Evolutionary conservation across 2,888 invertebrate species (phyloP), one percentile per base, ranked within the genome.

Genomic region (Tridacna gigas): DNA sequence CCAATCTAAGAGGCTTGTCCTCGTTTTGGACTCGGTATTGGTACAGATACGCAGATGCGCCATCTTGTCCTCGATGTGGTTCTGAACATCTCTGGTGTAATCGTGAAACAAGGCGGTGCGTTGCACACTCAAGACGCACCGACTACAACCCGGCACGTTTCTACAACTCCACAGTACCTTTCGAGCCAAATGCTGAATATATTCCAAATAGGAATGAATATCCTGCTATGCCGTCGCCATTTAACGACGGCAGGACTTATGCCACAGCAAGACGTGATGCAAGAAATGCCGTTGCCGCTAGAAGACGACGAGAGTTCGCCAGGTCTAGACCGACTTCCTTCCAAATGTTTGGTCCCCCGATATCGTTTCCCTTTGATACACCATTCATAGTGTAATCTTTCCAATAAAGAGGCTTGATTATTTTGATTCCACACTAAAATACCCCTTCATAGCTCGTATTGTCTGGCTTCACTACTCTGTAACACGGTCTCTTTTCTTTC

Each of bases 1-100:
- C 63, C 0, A 79, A 81, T 47, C 51, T 51, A 1, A 26, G 77
- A 3, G 84, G 79, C 0, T 81, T 73, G 37, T 81, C 81, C 12
- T 77, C 73, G 25, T 61, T 76, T 22, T 84, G 81, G 81, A 81
- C 84, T 56, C 45, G 66, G 25, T 67, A 75, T 56, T 84, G 84
- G 84, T 84, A 84, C 28, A 73, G 76, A 9, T 84, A 84, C 25
- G 60, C 75, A 20, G 26, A 66, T 28, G 47, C 81, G 9, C 76
- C 76, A 73, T 56, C 65, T n/a, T 84, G 84, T 65, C 84, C 81
- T 1, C 37, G 81, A 22, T 84, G 84, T 61, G 76, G 73, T 13
- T 84, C 84, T 20, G 73, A 76, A 18, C 73, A 77, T 51, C 65
- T 81, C 11, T 81, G 81, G 81, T 84, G 84, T 67, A 76, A 81